phyloP scores from a whole-genome alignment of 2,797 vertebrate species.

The Trematomus bernacchii region DNA sequence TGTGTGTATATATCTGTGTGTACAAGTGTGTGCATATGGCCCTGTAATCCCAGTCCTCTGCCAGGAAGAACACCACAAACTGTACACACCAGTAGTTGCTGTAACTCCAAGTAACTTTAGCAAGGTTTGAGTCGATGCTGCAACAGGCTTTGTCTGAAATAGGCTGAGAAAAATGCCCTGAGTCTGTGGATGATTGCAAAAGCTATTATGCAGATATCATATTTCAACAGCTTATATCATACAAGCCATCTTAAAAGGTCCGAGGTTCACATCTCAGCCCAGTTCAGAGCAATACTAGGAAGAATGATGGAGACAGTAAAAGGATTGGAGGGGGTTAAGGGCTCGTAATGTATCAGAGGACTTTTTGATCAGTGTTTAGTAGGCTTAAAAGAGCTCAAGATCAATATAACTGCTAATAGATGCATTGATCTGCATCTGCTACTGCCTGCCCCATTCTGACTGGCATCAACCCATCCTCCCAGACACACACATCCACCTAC shows the following conservation, averaged over 20 bases:
- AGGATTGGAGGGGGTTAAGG: conserved; percentile 46
- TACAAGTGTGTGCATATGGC: background rate
- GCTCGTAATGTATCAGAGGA: conserved; percentile 68
- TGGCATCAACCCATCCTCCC: conserved; percentile 14
- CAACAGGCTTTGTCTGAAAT: conserved; percentile 47
- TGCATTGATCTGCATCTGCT: conserved; percentile 72
- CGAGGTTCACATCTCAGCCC: conserved; percentile 49
- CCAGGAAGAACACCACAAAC: conserved; percentile 47
- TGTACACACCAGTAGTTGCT: conserved; percentile 49
- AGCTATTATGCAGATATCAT: conserved; percentile 49
- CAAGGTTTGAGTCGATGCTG: conserved; percentile 57
- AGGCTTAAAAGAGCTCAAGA: conserved; percentile 67
- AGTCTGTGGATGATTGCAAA: conserved; percentile 57
- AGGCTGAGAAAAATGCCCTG: conserved; percentile 67
- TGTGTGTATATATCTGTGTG: conserved; percentile 8
- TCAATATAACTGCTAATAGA: conserved; percentile 78
- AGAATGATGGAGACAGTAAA: conserved; percentile 66
- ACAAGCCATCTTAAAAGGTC: conserved; percentile 41
- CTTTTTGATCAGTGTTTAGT: conserved; percentile 74
- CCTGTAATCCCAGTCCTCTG: conserved; percentile 52
- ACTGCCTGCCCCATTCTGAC: conserved; percentile 30
- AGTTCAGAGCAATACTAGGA: conserved; percentile 38
- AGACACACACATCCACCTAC: conserved; percentile 23
- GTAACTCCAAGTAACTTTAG: conserved; percentile 58
- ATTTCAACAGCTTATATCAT: conserved; percentile 50